Evolutionary conservation across 2,797 vertebrate species (phyloP).

Genomic region (Emydoidea blandingii): DNA sequence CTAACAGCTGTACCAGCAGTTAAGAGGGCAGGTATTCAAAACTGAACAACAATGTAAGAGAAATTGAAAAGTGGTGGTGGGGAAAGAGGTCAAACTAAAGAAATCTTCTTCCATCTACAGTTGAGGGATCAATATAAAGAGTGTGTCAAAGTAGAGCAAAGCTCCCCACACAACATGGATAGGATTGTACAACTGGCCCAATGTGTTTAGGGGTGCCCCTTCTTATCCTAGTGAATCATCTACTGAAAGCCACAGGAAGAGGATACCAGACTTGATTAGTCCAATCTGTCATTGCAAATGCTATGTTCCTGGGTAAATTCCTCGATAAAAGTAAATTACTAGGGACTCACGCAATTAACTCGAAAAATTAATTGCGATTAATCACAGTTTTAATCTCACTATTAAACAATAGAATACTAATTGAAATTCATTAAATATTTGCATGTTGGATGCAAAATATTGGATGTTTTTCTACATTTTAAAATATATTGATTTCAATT

Average conservation of each 20-base stretch:
- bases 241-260: not conserved
- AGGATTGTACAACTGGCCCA: not conserved
- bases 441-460: no score
- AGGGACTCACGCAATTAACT: no score
- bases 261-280: not conserved
- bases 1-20: not conserved
- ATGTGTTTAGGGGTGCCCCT: fast-evolving
- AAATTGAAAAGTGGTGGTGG: not conserved
- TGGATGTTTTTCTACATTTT: no score
- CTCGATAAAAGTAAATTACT: not conserved
- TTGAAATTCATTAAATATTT: no score
- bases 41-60: not conserved
- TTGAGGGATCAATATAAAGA: not conserved
- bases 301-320: not conserved
- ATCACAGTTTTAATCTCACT: no score
- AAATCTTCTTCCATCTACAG: not conserved
- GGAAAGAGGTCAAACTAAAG: not conserved
- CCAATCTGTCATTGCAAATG: not conserved
- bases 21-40: not conserved
- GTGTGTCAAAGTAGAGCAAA: not conserved
- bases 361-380: no score
- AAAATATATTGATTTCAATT: no score
- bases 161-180: not conserved
- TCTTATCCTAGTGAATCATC: not conserved
- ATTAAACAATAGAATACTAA: no score